These are phyloP conservation scores for Dendrolimus kikuchii DNA, from an alignment of 1,140 invertebrate species.

Conservation along the genomic window DNA sequence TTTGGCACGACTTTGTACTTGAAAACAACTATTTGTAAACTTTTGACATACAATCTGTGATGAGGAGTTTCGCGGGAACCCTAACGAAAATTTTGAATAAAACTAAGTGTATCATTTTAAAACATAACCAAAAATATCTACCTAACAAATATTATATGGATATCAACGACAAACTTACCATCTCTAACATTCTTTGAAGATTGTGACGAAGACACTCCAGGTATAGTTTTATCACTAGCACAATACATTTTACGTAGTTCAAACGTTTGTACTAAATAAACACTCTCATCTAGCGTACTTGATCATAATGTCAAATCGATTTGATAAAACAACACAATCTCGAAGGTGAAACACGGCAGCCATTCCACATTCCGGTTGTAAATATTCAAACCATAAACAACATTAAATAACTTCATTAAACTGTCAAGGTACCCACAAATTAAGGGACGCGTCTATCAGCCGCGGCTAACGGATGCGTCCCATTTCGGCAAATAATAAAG, in stretches of 20 bases:
- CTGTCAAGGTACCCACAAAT: no score
- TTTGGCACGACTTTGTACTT: not conserved
- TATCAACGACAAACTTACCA: conserved; percentile 70
- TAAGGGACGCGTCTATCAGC: no score
- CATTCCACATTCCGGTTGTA: conserved; percentile 71
- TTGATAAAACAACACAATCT: conserved; percentile 51
- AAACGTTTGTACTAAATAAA: conserved; percentile 33
- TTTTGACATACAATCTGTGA: conserved; percentile 4
- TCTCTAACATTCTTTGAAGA: conserved; percentile 72
- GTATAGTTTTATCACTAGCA: conserved; percentile 70
- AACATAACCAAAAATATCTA: conserved; percentile 21
- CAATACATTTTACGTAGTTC: conserved; percentile 61
- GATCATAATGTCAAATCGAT: conserved; percentile 52
- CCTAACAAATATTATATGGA: conserved; percentile 18
- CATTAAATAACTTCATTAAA: conserved; percentile 5
- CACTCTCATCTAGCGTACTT: conserved; percentile 44
- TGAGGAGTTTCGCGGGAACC: not conserved
- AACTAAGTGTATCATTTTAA: conserved; percentile 5
- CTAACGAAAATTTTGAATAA: not conserved
- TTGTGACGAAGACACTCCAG: conserved; percentile 69
- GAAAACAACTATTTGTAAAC: conserved; percentile 7
- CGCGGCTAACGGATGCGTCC: no score
- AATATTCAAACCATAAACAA: conserved; percentile 63
- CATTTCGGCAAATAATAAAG: no score
- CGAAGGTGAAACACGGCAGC: conserved; percentile 62